A percentile compares a stretch with the other conserved stretches of the same genome.
Evolutionary conservation across 2,797 vertebrate species (phyloP).

Genomic region (Danio tinwini): DNA sequence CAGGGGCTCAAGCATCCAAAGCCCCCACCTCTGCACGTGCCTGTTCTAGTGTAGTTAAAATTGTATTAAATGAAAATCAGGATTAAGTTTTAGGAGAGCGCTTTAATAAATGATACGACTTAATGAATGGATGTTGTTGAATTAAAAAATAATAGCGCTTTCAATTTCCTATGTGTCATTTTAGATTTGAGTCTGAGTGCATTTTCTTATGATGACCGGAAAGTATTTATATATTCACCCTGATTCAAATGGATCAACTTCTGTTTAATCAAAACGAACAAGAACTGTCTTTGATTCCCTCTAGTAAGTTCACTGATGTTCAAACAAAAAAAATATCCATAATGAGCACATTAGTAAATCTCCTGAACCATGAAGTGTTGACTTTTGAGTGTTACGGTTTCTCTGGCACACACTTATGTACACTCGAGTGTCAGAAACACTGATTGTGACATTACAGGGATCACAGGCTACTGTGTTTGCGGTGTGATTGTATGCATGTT

Average conservation of each 20-base stretch:
- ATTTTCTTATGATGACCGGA: no score
- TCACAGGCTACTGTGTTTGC: not conserved
- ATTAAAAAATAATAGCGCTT: not conserved
- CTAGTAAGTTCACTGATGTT: not conserved
- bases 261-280: not conserved
- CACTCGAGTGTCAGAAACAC: conserved; percentile 3
- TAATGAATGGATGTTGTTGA: not conserved
- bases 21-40: no score
- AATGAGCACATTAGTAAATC: not conserved
- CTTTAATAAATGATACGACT: conserved; percentile 2
- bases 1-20: no score
- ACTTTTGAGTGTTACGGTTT: not conserved
- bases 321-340: not conserved
- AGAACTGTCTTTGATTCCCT: no score
- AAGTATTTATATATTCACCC: not conserved
- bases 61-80: not conserved
- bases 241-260: not conserved
- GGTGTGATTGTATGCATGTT: conserved; percentile 14
- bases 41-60: not conserved
- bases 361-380: not conserved
- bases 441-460: conserved; percentile 14
- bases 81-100: not conserved
- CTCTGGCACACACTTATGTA: not conserved
- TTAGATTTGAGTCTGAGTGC: conserved; percentile 5
- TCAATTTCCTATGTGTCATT: not conserved